Evolutionary conservation across 2,113 vertebrate genomes (phyloP), one percentile per base, ranked within the genome.

Genomic region (Phyllostomus hastatus): DNA sequence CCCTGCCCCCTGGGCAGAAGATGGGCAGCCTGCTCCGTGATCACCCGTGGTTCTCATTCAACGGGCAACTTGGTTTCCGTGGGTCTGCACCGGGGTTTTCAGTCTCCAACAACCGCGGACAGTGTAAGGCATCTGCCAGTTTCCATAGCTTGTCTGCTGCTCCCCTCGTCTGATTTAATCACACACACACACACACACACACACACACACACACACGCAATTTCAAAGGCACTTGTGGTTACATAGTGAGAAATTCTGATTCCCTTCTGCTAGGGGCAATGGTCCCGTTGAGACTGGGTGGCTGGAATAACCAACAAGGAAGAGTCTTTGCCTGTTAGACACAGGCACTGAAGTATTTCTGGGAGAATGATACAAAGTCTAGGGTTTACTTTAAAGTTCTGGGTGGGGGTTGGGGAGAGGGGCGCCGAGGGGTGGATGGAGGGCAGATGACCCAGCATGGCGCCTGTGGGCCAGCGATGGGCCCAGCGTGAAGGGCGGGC

Each of bases 381-480:
- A 17, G 43, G 31, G 31, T 73, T 31, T n/a, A 1, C 67, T 57
- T 52, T 31, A 19, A 48, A 59, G n/a, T n/a, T 11, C 1, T 35
- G 6, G 48, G 17, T n/a, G 11, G 16, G 26, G 24, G 1, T 4
- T n/a, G 33, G 5, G 26, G 33, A 0, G 8, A 5, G 46, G 5
- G n/a, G 35, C 50, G 59, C 70, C 35, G 11, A 8, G 5, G 14
- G 33, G 8, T 0, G 59, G 59, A 1, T 0, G 2, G 28, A 50
- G 48, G 20, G 4, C 5, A n/a, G 24, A 31, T 0, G 9, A 33
- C 28, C 5, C 67, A 8, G 3, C 52, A 2, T 1, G 31, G 19
- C 4, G 64, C 1, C 16, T 9, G 26, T 14, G 2, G 33, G 20
- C 15, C 2, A 19, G 0, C 0, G 0, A 2, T 1, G 43, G 28